Conservation (phyloP, 2,888 invertebrate genomes). For the Baccha elongata region DNA sequence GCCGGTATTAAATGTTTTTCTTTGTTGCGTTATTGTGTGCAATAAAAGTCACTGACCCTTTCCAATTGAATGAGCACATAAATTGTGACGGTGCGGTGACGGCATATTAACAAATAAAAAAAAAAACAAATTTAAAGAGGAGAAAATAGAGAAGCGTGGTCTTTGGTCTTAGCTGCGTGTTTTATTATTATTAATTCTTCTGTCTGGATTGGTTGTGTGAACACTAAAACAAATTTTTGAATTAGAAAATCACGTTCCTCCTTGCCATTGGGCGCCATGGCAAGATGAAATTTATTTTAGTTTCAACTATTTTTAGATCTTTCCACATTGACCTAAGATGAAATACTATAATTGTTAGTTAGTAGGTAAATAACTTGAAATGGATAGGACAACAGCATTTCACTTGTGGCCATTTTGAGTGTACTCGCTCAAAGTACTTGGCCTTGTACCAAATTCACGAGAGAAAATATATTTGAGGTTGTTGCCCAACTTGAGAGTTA, state of each 20-base stretch:
- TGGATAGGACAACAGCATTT: slow-evolving; percentile 20
- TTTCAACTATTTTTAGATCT: slow-evolving; percentile 20
- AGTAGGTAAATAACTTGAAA: neutral
- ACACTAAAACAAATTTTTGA: slow-evolving; percentile 14
- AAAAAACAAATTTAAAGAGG: slow-evolving; percentile 10
- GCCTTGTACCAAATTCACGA: slow-evolving; percentile 25
- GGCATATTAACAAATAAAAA: slow-evolving; percentile 13
- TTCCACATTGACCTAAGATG: slow-evolving; percentile 15
- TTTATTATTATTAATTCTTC: slow-evolving; percentile 31
- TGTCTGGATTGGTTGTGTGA: slow-evolving; percentile 24
- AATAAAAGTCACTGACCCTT: slow-evolving; percentile 65
- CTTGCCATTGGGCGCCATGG: slow-evolving; percentile 23
- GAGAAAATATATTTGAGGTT: neutral
- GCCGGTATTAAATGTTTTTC: slow-evolving; percentile 22
- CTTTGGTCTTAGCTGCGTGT: slow-evolving; percentile 50
- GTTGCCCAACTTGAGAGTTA: neutral
- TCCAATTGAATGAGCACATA: slow-evolving; percentile 67
- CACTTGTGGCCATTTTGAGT: slow-evolving; percentile 13
- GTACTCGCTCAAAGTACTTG: slow-evolving; percentile 15
- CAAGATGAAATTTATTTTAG: neutral
- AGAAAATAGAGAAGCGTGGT: slow-evolving; percentile 42
- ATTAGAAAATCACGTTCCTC: slow-evolving; percentile 5
- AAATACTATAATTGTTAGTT: neutral
- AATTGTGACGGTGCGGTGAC: slow-evolving; percentile 51
- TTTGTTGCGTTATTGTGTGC: slow-evolving; percentile 47